These are phyloP conservation scores for Macropis europaea DNA, from an alignment of 2,888 invertebrate species.

Conservation along the genomic window DNA sequence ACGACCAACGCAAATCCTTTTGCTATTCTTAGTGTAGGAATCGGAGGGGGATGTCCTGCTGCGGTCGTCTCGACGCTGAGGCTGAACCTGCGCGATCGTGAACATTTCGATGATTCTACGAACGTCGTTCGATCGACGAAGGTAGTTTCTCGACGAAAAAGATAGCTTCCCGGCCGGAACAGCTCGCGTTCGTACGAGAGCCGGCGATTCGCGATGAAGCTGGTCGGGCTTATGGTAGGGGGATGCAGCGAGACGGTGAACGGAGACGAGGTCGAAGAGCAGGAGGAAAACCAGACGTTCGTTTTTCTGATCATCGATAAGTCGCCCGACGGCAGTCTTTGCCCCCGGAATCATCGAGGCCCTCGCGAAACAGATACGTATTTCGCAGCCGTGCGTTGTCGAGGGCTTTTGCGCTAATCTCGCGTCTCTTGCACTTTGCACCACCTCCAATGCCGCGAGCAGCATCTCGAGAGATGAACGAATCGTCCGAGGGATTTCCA, in stretches of 20 bases:
- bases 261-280: slow-evolving; percentile 3
- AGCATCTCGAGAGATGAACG: background rate
- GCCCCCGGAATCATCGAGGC: slow-evolving; percentile 23
- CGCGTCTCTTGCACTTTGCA: too few relatives aligned
- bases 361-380: background rate
- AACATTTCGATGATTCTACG: background rate
- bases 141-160: too few relatives aligned
- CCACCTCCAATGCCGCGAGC: too few relatives aligned
- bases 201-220: background rate
- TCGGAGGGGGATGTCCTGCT: slow-evolving; percentile 7
- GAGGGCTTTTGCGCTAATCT: background rate
- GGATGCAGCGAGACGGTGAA: background rate
- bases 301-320: slow-evolving; percentile 34
- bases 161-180: too few relatives aligned
- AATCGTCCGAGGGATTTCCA: background rate
- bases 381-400: background rate
- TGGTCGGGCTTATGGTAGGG: background rate
- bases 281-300: slow-evolving; percentile 13
- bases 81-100: background rate
- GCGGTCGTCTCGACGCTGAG: background rate
- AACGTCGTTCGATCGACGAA: background rate
- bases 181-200: too few relatives aligned
- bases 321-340: slow-evolving; percentile 37
- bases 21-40: slow-evolving; percentile 44
- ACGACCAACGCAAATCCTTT: slow-evolving; percentile 51